These are phyloP conservation scores for Octonoba sinensis DNA, from an alignment of 2,888 invertebrate species.

Conservation along the genomic window DNA sequence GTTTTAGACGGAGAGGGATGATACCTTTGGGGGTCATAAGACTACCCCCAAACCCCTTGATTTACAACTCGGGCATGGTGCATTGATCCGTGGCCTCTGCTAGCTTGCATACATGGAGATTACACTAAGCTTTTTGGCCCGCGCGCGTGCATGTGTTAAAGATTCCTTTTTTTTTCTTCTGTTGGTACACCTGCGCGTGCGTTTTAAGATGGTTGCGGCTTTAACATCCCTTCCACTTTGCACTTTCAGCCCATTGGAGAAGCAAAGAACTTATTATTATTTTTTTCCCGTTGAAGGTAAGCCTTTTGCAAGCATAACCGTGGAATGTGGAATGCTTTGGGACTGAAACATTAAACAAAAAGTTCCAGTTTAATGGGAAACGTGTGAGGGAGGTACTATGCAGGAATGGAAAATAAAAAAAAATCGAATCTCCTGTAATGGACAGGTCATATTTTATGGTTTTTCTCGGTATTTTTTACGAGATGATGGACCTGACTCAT, in stretches of 20 bases:
- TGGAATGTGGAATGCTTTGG: conserved; percentile 34
- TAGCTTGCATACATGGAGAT: conserved; percentile 58
- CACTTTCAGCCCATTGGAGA: conserved; percentile 41
- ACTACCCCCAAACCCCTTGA: conserved; percentile 40
- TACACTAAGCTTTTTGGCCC: conserved; percentile 60
- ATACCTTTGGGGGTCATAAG: conserved; percentile 56
- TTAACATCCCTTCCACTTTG: conserved; percentile 43
- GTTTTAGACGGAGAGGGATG: conserved; percentile 43
- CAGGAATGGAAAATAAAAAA: no score
- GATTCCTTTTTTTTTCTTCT: neutral
- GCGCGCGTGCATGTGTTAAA: conserved; percentile 9
- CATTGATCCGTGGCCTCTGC: conserved; percentile 31
- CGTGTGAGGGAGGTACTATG: no score
- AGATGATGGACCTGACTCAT: no score
- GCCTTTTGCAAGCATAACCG: neutral
- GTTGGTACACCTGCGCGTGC: conserved; percentile 39
- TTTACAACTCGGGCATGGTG: conserved; percentile 39
- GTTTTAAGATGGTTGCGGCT: conserved; percentile 43
- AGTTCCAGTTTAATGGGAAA: conserved; percentile 16
- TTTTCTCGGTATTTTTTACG: no score
- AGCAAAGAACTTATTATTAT: conserved; percentile 1
- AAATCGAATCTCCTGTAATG: no score
- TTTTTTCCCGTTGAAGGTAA: conserved; percentile 1
- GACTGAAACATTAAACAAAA: conserved; percentile 57
- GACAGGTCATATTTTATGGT: no score